Percentiles rank a stretch among this genome's conserved stretches.
These are phyloP conservation scores for Poecilia picta DNA, from an alignment of 2,797 vertebrate species.

Conservation along the genomic window DNA sequence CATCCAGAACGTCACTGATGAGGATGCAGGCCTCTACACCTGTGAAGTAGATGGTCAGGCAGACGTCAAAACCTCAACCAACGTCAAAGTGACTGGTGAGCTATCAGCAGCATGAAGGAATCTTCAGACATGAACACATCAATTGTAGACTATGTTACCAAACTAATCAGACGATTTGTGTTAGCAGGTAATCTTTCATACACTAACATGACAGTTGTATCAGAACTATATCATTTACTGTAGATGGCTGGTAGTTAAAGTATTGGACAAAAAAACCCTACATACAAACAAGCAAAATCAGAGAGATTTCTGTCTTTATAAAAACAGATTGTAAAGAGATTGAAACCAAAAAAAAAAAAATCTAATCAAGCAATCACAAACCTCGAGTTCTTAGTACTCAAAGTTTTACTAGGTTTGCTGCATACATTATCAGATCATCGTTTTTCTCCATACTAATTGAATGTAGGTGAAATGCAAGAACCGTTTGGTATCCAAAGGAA, in stretches of 20 bases:
- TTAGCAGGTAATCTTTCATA: not conserved
- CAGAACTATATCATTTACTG: not conserved
- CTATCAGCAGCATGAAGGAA: conserved; percentile 1
- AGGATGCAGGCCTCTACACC: conserved; percentile 88
- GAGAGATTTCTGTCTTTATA: not conserved
- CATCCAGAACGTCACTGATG: conserved; percentile 85
- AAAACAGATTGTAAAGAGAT: not conserved
- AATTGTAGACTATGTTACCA: not conserved
- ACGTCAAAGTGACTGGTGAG: conserved; percentile 93
- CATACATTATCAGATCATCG: not conserved
- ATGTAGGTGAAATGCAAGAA: not conserved
- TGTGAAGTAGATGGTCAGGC: conserved; percentile 83
- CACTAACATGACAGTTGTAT: not conserved
- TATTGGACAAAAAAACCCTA: not conserved
- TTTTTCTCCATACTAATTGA: not conserved
- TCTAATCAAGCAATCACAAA: not conserved
- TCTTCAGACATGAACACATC: not conserved
- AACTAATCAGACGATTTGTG: not conserved
- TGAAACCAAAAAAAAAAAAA: too few relatives aligned
- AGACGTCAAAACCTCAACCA: conserved; percentile 85
- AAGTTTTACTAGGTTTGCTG: not conserved
- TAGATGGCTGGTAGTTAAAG: not conserved
- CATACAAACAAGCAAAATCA: not conserved
- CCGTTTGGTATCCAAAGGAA: not conserved
- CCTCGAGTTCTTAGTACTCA: not conserved